phyloP scores from a whole-genome alignment of 2,113 vertebrate genomes.

The Syngnathoides biaculeatus region DNA sequence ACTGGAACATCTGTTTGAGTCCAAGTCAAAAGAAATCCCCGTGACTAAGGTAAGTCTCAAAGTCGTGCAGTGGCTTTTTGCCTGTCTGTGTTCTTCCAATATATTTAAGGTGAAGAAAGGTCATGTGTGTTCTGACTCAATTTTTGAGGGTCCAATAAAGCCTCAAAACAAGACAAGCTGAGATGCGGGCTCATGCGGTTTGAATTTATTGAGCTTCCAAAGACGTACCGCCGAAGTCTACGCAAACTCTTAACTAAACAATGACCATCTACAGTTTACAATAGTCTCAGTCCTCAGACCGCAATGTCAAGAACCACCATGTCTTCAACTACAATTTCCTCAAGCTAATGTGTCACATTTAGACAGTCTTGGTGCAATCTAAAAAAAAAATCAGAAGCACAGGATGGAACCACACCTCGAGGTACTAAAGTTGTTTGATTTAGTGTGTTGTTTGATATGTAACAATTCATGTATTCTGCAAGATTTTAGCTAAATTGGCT shows the following conservation, averaged over 20 bases:
- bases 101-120: constrained; percentile 17
- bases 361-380: too few species aligned
- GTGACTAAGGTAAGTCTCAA: constrained; percentile 84
- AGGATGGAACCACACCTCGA: too few species aligned
- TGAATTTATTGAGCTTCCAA: constrained; percentile 59
- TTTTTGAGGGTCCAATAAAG: constrained; percentile 32
- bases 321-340: background rate
- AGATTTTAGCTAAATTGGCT: background rate
- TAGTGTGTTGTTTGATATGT: too few species aligned
- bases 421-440: too few species aligned
- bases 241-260: constrained; percentile 1
- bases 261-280: constrained; percentile 13
- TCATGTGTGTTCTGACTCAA: constrained; percentile 14
- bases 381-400: too few species aligned
- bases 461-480: background rate
- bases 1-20: constrained; percentile 94
- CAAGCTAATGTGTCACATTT: too few species aligned
- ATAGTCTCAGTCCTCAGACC: constrained; percentile 1
- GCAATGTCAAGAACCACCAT: constrained; percentile 16
- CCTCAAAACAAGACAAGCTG: constrained; percentile 32
- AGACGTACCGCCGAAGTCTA: constrained; percentile 1
- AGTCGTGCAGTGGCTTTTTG: background rate
- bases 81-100: background rate
- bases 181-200: constrained; percentile 19
- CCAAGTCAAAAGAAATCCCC: constrained; percentile 93